Conservation (phyloP, 2,888 invertebrate species). For the Drosophila atroscutellata region DNA sequence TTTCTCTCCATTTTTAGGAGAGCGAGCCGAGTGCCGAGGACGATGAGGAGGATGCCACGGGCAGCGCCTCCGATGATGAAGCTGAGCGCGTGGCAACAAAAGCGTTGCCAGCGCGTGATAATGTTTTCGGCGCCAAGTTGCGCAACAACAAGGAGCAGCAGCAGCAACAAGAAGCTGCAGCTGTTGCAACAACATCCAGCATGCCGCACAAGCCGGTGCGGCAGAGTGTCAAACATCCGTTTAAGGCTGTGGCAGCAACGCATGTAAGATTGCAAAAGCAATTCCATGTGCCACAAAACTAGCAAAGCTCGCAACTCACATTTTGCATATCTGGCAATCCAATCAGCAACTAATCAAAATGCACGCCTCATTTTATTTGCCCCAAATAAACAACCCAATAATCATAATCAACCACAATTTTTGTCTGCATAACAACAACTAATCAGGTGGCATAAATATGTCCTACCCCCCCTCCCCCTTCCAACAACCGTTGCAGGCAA, state of each 20-base stretch:
- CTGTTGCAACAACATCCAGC: conserved; percentile 1
- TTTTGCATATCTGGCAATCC: conserved; percentile 36
- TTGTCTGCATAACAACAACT: conserved; percentile 27
- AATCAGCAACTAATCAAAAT: conserved; percentile 19
- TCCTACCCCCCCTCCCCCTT: conserved; percentile 1
- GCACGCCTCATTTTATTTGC: conserved; percentile 57
- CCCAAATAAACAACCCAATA: conserved; percentile 63
- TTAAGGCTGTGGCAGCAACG: conserved; percentile 79
- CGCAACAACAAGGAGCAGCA: conserved; percentile 32
- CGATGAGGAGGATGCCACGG: conserved; percentile 70
- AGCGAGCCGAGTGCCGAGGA: conserved; percentile 64
- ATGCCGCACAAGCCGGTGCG: conserved; percentile 52
- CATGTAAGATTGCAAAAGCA: conserved; percentile 83
- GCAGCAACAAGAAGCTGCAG: neutral
- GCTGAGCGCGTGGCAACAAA: conserved; percentile 29
- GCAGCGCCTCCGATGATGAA: conserved; percentile 71
- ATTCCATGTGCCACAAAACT: conserved; percentile 80
- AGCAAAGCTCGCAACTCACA: conserved; percentile 40
- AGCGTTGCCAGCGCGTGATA: conserved; percentile 42
- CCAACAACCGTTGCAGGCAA: conserved; percentile 31
- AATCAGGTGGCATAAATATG: conserved; percentile 57
- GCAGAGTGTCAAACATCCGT: conserved; percentile 73
- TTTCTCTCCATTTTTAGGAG: conserved; percentile 40
- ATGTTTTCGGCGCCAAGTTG: conserved; percentile 68
- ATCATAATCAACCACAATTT: conserved; percentile 15